Conservation (phyloP, 2,888 invertebrate species). For the Magallana nippona region DNA sequence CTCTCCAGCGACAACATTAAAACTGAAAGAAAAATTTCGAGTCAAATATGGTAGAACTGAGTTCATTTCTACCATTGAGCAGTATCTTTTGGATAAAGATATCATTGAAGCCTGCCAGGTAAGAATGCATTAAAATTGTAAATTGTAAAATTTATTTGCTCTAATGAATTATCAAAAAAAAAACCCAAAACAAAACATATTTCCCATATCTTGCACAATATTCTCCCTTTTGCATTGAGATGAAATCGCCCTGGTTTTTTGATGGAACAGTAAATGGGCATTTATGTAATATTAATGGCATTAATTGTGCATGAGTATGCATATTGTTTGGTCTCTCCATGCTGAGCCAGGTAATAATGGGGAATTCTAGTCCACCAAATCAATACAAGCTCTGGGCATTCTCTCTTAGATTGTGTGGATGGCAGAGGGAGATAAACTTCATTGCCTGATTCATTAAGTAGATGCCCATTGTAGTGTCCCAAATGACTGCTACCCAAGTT, state of each 20-base stretch:
- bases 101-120: constrained; percentile 93
- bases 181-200: no score
- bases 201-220: no score
- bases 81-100: constrained; percentile 96
- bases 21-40: constrained; percentile 72
- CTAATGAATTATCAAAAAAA: no score
- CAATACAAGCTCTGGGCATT: neutral
- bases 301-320: constrained; percentile 12
- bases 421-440: constrained; percentile 15
- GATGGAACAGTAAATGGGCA: neutral
- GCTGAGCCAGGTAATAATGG: constrained; percentile 29
- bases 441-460: constrained; percentile 11
- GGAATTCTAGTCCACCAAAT: constrained; percentile 29
- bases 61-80: constrained; percentile 94
- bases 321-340: constrained; percentile 2
- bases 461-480: neutral
- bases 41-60: constrained; percentile 85
- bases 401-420: constrained; percentile 4
- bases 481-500: neutral
- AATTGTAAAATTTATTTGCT: no score
- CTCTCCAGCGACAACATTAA: constrained; percentile 69
- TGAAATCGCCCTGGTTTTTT: neutral
- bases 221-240: neutral
- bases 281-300: neutral
- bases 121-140: no score